These are phyloP conservation scores for Meganola albula DNA, from an alignment of 2,888 invertebrate genomes.

Conservation along the genomic window DNA sequence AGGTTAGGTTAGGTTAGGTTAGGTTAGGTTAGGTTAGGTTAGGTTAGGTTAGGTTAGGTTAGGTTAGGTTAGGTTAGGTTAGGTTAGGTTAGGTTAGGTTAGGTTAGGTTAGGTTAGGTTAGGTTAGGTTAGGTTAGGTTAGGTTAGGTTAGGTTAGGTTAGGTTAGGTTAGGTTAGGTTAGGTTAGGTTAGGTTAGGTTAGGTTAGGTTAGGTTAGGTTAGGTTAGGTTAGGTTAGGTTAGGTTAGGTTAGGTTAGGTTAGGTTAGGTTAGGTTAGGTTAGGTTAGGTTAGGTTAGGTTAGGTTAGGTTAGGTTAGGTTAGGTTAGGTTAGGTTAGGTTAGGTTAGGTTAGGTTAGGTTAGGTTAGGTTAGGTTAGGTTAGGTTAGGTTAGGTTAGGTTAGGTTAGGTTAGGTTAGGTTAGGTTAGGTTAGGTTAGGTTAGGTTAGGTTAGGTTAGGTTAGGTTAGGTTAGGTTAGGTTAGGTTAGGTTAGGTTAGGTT, in stretches of 20 bases:
- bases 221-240: conserved; percentile 9
- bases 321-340: conserved; percentile 5
- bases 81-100: conserved; percentile 4
- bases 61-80: conserved; percentile 1
- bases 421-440: conserved; percentile 6
- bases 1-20: conserved; percentile 3
- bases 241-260: conserved; percentile 4
- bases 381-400: conserved; percentile 8
- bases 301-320: conserved; percentile 6
- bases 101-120: conserved; percentile 13
- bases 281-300: conserved; percentile 6
- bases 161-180: conserved; percentile 4
- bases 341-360: conserved; percentile 8
- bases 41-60: background rate
- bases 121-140: background rate
- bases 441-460: conserved; percentile 8
- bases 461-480: conserved; percentile 7
- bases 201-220: conserved; percentile 16
- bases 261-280: conserved; percentile 5
- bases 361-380: conserved; percentile 9
- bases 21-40: background rate
- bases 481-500: conserved; percentile 8
- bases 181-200: conserved; percentile 8
- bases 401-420: conserved; percentile 5
- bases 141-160: background rate